These are phyloP conservation scores for Helicoverpa assulta DNA, from an alignment of 2,888 invertebrate species.

Conservation along the genomic window DNA sequence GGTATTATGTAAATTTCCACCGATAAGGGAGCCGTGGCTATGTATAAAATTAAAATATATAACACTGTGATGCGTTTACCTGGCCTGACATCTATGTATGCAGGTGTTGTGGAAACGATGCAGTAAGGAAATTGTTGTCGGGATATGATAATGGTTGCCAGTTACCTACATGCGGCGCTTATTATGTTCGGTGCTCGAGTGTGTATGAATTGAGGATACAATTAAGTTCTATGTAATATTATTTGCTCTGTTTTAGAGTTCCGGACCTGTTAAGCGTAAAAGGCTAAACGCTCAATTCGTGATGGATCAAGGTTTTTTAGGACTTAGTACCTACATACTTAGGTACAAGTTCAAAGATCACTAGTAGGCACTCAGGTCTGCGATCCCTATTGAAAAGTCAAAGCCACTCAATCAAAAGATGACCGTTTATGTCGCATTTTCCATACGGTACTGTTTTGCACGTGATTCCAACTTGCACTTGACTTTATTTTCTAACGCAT, in stretches of 20 bases:
- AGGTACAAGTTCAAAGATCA: too few species aligned
- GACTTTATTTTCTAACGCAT: too few species aligned
- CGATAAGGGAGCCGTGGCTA: conserved; percentile 77
- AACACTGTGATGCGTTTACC: conserved; percentile 65
- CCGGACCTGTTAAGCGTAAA: too few species aligned
- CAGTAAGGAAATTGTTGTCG: conserved; percentile 35
- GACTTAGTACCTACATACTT: too few species aligned
- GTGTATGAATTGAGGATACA: not conserved
- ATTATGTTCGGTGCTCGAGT: conserved; percentile 6
- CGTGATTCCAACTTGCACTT: too few species aligned
- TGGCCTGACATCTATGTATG: conserved; percentile 54
- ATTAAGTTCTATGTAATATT: not conserved
- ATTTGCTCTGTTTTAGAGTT: not conserved
- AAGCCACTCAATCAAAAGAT: too few species aligned
- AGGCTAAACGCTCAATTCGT: too few species aligned
- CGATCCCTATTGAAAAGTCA: too few species aligned
- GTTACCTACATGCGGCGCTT: conserved; percentile 3
- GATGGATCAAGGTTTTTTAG: too few species aligned
- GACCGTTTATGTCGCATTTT: too few species aligned
- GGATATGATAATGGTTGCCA: conserved; percentile 25
- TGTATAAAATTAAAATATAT: conserved; percentile 78
- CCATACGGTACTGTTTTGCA: too few species aligned
- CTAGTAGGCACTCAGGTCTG: too few species aligned
- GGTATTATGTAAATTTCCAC: conserved; percentile 82
- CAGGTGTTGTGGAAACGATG: conserved; percentile 25